Evolutionary conservation across 2,113 vertebrate species (phyloP).

Genomic region (Xiphophorus couchianus): DNA sequence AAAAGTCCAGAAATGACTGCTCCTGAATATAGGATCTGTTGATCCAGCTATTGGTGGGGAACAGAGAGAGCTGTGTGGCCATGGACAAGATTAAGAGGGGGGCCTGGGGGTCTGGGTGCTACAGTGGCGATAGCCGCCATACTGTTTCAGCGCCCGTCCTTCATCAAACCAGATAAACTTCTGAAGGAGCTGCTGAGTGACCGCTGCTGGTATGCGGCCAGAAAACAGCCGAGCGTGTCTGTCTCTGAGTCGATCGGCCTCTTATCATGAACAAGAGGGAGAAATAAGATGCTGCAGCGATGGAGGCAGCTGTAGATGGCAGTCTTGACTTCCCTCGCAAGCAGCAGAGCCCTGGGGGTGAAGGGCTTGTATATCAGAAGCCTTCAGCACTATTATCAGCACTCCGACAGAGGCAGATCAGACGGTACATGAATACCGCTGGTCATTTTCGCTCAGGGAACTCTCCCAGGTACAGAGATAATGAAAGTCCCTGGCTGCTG

Average conservation of each 20-base stretch:
- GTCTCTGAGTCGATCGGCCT: slow-evolving; percentile 80
- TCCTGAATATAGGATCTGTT: slow-evolving; percentile 57
- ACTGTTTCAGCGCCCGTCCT: slow-evolving; percentile 72
- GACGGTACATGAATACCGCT: slow-evolving; percentile 50
- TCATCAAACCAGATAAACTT: slow-evolving; percentile 80
- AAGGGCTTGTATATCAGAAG: slow-evolving; percentile 65
- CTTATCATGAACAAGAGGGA: slow-evolving; percentile 73
- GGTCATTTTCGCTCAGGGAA: slow-evolving; percentile 56
- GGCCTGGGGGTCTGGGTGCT: slow-evolving; percentile 44
- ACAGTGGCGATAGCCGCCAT: slow-evolving; percentile 65
- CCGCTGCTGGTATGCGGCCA: slow-evolving; percentile 77
- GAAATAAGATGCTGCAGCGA: slow-evolving; percentile 63
- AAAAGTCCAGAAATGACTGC: slow-evolving; percentile 65
- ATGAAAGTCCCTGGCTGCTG: slow-evolving; percentile 71
- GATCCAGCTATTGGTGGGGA: slow-evolving; percentile 56
- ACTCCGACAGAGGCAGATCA: slow-evolving; percentile 45
- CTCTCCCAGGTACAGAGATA: slow-evolving; percentile 61
- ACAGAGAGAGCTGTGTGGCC: slow-evolving; percentile 77
- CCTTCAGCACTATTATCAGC: slow-evolving; percentile 68
- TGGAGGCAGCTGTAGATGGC: slow-evolving; percentile 91
- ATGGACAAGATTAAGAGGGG: slow-evolving; percentile 43
- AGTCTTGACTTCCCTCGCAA: slow-evolving; percentile 88
- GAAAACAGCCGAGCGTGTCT: slow-evolving; percentile 75
- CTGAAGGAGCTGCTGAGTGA: slow-evolving; percentile 84
- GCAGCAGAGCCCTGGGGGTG: slow-evolving; percentile 46